Conservation (phyloP, 2,113 vertebrate species). For the Nematolebias whitei region DNA sequence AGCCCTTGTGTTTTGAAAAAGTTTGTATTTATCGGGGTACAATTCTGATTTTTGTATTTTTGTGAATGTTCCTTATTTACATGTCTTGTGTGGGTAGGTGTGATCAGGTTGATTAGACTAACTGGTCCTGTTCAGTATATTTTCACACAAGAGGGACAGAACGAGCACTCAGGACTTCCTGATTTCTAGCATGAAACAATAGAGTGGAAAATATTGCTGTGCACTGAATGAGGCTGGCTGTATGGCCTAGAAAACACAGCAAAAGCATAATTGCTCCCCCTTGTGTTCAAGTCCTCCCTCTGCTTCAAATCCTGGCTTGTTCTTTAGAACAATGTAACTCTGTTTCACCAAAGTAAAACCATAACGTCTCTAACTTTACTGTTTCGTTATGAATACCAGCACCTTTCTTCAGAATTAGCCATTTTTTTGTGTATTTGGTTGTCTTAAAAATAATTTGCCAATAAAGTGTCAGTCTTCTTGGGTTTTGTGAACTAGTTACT, state of each 20-base stretch:
- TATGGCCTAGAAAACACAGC: conserved; percentile 43
- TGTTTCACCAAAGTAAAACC: conserved; percentile 20
- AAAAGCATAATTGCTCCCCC: conserved; percentile 84
- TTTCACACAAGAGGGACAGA: conserved; percentile 42
- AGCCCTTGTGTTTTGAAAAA: conserved; percentile 18
- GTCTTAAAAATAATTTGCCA: conserved; percentile 26
- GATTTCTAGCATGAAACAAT: conserved; percentile 73
- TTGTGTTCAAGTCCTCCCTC: conserved; percentile 68
- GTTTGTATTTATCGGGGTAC: conserved; percentile 18
- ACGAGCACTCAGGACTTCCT: conserved; percentile 53
- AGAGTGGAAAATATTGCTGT: conserved; percentile 61
- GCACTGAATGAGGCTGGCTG: conserved; percentile 49
- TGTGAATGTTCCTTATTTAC: conserved; percentile 22
- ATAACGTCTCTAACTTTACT: background rate
- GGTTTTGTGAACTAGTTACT: conserved; percentile 46
- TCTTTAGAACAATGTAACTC: conserved; percentile 24
- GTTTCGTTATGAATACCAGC: conserved; percentile 22
- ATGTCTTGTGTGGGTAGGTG: conserved; percentile 25
- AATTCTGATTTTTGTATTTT: conserved; percentile 19
- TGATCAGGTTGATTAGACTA: conserved; percentile 55
- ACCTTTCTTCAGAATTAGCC: conserved; percentile 21
- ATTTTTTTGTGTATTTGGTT: conserved; percentile 10
- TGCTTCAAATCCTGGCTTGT: conserved; percentile 9
- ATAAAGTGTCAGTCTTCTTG: conserved; percentile 10
- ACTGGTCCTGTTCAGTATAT: conserved; percentile 44